Evolutionary conservation across 2,113 vertebrate species (phyloP), one percentile per base, ranked within the genome.

Genomic region (Pteruthius melanotis): DNA sequence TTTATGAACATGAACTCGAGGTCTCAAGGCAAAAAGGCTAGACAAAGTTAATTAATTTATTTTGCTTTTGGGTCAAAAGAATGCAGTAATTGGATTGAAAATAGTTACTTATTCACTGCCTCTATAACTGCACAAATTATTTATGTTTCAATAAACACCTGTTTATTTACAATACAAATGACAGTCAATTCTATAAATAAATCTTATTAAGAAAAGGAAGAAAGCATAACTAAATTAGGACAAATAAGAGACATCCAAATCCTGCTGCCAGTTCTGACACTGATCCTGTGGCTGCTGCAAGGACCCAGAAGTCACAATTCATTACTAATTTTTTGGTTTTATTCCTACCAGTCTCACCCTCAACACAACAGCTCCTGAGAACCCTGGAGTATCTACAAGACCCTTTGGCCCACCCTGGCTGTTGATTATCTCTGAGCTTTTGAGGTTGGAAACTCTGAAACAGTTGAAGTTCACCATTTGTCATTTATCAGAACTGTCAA

Each of bases 111-210:
- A 33, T 64, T 87, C 6, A 68, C 54, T 75, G 79, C 74, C 42
- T 81, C 64, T 53, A 2, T 39, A 86, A 79, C n/a, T 90, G 64
- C 49, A 83, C 74, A 63, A 93, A 84, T 65, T 31, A 53, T 71
- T 75, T 80, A 92, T 44, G 47, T 90, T 92, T 92, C 88, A 90
- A 81, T 80, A 87, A 95, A 90, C 61, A 90, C 64, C 76, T 81
- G 76, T 79, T 94, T 81, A 64, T 71, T 92, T 89, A 71, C 39
- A 86, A 68, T 83, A 94, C 31, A 88, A 81, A 75, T 83, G 39
- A 71, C 63, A 90, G 59, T 18, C 80, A 78, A 89, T 87, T 91
- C 81, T 87, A 61, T 35, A 85, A 82, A 87, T 75, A 66, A 11
- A 78, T 68, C 74, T 91, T 70, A 87, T 87, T 85, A 91, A n/a